phyloP scores from a whole-genome alignment of 2,797 vertebrate species.

The Margarornis squamiger region DNA sequence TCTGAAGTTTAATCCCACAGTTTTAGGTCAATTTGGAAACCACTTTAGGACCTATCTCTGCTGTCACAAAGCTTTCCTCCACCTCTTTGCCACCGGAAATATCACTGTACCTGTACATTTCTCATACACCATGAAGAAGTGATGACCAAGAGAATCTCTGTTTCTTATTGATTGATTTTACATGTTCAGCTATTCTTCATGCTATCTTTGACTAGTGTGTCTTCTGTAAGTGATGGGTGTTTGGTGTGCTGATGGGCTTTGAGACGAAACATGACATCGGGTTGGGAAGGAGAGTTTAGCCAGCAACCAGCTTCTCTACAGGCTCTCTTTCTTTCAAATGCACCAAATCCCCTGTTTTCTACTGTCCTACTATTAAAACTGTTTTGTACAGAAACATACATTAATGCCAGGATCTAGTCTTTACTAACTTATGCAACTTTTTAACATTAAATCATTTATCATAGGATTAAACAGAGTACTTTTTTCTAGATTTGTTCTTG shows the following conservation, averaged over 20 bases:
- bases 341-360: neutral
- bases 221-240: neutral
- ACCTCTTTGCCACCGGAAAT: slow-evolving; percentile 35
- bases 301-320: neutral
- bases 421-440: neutral
- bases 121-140: slow-evolving; percentile 11
- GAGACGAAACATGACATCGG: neutral
- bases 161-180: slow-evolving; percentile 34
- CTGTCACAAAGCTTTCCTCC: slow-evolving; percentile 41
- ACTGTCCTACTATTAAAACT: neutral
- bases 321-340: neutral
- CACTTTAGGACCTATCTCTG: slow-evolving; percentile 26
- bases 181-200: slow-evolving; percentile 8
- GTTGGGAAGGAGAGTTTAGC: neutral
- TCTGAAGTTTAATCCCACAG: slow-evolving; percentile 50
- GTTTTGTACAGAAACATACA: neutral
- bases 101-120: slow-evolving; percentile 22
- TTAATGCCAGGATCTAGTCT: neutral
- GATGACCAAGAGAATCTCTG: neutral
- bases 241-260: neutral
- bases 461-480: neutral
- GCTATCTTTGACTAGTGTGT: neutral
- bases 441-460: neutral
- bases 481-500: neutral
- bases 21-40: slow-evolving; percentile 60